These are phyloP conservation scores for Vulpes lagopus DNA, from an alignment of 2,113 vertebrate genomes.

Conservation along the genomic window DNA sequence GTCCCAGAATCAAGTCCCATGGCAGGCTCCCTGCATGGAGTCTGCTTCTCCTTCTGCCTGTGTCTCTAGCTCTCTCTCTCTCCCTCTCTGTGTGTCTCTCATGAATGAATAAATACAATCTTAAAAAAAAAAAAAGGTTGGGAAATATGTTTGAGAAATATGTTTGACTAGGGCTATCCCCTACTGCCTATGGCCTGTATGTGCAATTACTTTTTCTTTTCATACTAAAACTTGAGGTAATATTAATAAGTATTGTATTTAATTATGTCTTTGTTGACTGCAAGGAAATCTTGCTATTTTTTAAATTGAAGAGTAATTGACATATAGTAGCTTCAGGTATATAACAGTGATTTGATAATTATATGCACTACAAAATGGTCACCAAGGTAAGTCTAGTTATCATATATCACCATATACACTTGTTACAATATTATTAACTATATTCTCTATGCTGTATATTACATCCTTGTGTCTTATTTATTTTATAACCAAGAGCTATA, in stretches of 20 bases:
- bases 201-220: conserved; percentile 59
- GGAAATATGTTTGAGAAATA: not conserved
- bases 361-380: not conserved
- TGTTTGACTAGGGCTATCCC: not conserved
- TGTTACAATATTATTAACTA: not conserved
- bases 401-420: not conserved
- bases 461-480: not conserved
- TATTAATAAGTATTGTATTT: conserved; percentile 64
- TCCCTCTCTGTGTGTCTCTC: too few relatives aligned
- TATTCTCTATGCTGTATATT: not conserved
- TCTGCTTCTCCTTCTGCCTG: too few relatives aligned
- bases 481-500: not conserved
- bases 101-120: too few relatives aligned
- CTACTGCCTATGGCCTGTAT: not conserved
- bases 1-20: too few relatives aligned
- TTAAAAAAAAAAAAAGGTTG: too few relatives aligned
- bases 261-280: conserved; percentile 58
- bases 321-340: not conserved
- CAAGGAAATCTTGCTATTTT: not conserved
- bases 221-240: conserved; percentile 49
- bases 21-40: too few relatives aligned
- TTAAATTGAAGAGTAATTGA: not conserved
- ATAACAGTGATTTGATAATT: not conserved
- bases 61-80: too few relatives aligned
- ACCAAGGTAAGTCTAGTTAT: not conserved